phyloP scores from a whole-genome alignment of 2,797 vertebrate species.

The Gorsachius magnificus region DNA sequence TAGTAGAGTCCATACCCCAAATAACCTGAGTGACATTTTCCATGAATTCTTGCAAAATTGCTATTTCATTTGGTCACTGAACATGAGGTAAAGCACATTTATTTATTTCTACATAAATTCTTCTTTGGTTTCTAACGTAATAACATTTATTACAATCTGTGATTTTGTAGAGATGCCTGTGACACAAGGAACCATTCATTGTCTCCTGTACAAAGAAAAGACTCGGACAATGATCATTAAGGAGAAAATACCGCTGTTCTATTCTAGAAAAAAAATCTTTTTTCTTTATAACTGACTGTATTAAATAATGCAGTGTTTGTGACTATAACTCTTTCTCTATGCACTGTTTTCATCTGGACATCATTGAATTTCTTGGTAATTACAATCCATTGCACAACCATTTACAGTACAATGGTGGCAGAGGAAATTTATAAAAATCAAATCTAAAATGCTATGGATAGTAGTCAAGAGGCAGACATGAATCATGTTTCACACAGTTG shows the following conservation, averaged over 20 bases:
- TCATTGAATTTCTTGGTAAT: slow-evolving; percentile 3
- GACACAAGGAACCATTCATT: not conserved
- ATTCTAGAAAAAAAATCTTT: slow-evolving; percentile 3
- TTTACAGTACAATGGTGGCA: not conserved
- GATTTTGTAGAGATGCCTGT: not conserved
- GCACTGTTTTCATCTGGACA: not conserved
- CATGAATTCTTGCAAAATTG: not conserved
- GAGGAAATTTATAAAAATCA: slow-evolving; percentile 21
- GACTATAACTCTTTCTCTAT: not conserved
- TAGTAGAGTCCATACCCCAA: not conserved
- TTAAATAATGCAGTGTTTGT: not conserved
- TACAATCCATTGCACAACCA: not conserved
- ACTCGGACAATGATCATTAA: not conserved
- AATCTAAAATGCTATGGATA: not conserved
- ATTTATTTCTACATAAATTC: not conserved
- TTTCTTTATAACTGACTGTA: not conserved
- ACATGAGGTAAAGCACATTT: not conserved
- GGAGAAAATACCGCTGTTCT: not conserved
- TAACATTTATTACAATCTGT: not conserved
- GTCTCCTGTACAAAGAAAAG: not conserved
- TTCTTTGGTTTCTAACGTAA: not conserved
- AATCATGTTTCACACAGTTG: not conserved
- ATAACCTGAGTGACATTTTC: not conserved
- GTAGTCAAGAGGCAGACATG: not conserved
- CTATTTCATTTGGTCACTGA: not conserved